phyloP scores from a whole-genome alignment of 2,888 invertebrate genomes.

The Strigamia maritima region DNA sequence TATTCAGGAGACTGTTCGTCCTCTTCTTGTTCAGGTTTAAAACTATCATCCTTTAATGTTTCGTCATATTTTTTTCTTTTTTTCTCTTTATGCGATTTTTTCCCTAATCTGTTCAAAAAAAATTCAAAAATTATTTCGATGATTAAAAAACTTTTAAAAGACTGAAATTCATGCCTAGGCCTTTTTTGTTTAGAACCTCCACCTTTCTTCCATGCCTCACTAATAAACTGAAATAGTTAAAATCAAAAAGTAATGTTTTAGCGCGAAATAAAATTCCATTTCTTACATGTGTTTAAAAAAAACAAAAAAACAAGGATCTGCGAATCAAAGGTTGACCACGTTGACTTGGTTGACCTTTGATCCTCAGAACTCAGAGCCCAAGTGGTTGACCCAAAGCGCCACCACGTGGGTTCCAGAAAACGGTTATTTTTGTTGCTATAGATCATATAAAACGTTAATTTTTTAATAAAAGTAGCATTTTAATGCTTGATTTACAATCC shows the following conservation, averaged over 20 bases:
- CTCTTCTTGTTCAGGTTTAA: not conserved
- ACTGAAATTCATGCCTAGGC: not conserved
- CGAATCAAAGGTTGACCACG: no score
- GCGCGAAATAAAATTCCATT: not conserved
- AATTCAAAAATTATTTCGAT: not conserved
- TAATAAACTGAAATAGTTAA: not conserved
- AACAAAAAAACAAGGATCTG: no score
- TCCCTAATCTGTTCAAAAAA: not conserved
- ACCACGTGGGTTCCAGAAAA: no score
- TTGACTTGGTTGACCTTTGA: no score
- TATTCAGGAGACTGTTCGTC: not conserved
- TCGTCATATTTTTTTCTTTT: not conserved
- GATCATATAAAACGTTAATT: no score
- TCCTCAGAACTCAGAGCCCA: no score
- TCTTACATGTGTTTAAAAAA: not conserved
- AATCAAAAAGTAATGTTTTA: not conserved
- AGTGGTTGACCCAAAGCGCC: no score
- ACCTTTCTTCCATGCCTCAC: not conserved
- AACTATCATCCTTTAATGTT: not conserved
- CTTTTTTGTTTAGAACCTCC: not conserved
- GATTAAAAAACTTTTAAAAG: not conserved
- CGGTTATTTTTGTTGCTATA: no score
- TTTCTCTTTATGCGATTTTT: not conserved
- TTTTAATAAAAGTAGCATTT: no score
- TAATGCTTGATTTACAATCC: no score